Conservation (phyloP, 2,888 invertebrate genomes). For the Ichneumon xanthorius region DNA sequence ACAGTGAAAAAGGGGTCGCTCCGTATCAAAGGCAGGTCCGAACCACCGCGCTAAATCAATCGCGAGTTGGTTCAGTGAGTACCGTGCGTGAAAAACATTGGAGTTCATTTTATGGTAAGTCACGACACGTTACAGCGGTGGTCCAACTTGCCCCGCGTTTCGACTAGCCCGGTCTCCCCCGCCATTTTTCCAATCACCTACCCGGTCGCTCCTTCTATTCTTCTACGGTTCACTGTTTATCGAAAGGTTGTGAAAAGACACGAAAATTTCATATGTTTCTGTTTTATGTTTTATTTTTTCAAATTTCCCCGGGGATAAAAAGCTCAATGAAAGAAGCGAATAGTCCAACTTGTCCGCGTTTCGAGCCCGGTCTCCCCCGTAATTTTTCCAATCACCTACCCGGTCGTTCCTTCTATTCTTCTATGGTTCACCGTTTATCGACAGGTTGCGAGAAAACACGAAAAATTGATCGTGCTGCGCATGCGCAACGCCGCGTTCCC, state of each 20-base stretch:
- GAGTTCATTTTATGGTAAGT: neutral
- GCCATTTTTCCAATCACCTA: neutral
- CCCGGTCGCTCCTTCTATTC: neutral
- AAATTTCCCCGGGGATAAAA: too few species aligned
- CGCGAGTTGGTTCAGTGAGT: neutral
- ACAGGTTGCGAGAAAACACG: neutral
- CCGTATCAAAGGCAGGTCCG: too few species aligned
- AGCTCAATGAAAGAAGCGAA: too few species aligned
- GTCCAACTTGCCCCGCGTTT: neutral
- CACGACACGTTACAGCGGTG: neutral
- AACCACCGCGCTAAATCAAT: too few species aligned
- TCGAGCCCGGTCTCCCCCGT: neutral
- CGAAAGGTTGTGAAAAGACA: neutral
- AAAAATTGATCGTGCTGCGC: neutral
- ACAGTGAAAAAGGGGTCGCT: neutral
- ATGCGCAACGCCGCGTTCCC: neutral
- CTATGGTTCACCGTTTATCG: neutral
- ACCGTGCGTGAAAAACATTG: neutral
- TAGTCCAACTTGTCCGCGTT: neutral
- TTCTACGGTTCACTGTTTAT: neutral
- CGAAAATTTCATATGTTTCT: neutral
- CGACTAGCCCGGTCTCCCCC: neutral
- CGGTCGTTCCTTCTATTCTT: neutral
- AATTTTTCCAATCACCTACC: too few species aligned
- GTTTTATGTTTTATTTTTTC: too few species aligned